These are phyloP conservation scores for Fragum whitleyi DNA, from an alignment of 2,888 invertebrate genomes.

Conservation along the genomic window DNA sequence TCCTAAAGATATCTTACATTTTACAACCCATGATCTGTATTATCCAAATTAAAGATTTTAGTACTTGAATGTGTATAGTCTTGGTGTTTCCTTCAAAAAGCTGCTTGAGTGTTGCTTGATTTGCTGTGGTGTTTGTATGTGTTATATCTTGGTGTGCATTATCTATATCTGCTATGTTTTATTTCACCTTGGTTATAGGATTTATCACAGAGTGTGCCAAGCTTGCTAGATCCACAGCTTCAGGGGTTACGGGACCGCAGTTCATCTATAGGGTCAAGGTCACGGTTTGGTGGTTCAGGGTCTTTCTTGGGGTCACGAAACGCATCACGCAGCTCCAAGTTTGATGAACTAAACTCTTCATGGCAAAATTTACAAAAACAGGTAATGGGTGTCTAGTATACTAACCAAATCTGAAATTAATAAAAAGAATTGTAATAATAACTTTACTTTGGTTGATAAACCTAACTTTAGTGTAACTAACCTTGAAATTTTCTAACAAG, in stretches of 20 bases:
- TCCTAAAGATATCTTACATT: too few relatives aligned
- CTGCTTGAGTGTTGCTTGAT: neutral
- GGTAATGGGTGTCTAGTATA: constrained; percentile 61
- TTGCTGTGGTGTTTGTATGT: neutral
- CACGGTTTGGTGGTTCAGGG: constrained; percentile 60
- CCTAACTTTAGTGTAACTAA: too few relatives aligned
- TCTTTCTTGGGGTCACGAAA: constrained; percentile 59
- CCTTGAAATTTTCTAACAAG: too few relatives aligned
- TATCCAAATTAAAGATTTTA: too few relatives aligned
- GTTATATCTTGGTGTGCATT: constrained; percentile 10
- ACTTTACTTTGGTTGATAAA: too few relatives aligned
- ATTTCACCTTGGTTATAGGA: constrained; percentile 58
- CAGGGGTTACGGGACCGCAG: constrained; percentile 66
- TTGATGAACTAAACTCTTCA: constrained; percentile 74
- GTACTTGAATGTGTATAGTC: too few relatives aligned
- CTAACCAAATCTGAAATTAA: neutral
- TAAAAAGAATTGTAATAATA: too few relatives aligned
- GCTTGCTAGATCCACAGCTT: constrained; percentile 69
- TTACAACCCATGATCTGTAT: too few relatives aligned
- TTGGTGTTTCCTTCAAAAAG: too few relatives aligned
- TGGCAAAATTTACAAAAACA: constrained; percentile 80
- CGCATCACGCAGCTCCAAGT: constrained; percentile 62
- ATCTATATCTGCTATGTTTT: constrained; percentile 32
- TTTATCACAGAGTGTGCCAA: constrained; percentile 70
- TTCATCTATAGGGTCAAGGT: constrained; percentile 70